Evolutionary conservation across 2,113 vertebrate species (phyloP).

Genomic region (Corythaeola cristata): DNA sequence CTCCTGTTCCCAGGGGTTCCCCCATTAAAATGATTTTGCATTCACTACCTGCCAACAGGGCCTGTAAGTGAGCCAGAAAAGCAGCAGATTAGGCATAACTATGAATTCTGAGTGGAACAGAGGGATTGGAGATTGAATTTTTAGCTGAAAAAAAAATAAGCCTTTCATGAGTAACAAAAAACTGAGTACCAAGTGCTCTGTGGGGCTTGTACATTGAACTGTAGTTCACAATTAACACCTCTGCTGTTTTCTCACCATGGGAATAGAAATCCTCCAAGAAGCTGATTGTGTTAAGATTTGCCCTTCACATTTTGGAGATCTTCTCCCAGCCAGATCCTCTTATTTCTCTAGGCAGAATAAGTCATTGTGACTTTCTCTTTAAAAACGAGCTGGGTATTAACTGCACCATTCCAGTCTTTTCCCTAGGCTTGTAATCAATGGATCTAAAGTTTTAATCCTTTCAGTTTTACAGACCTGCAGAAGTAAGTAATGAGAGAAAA

Average conservation of each 20-base stretch:
- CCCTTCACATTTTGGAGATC: conserved; percentile 9
- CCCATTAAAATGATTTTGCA: conserved; percentile 81
- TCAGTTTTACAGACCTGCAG: conserved; percentile 48
- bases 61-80: conserved; percentile 77
- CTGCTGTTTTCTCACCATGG: conserved; percentile 52
- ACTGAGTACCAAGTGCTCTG: conserved; percentile 58
- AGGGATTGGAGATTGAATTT: conserved; percentile 66
- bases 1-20: conserved; percentile 74
- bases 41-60: conserved; percentile 80
- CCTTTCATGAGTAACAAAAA: conserved; percentile 75
- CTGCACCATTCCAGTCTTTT: conserved; percentile 50
- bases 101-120: conserved; percentile 77
- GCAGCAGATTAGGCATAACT: conserved; percentile 79
- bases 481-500: conserved; percentile 56
- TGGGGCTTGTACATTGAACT: conserved; percentile 70
- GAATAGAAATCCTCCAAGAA: conserved; percentile 59
- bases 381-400: conserved; percentile 59
- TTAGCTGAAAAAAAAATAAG: not conserved
- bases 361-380: conserved; percentile 48
- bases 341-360: conserved; percentile 37
- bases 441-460: conserved; percentile 66
- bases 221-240: conserved; percentile 66
- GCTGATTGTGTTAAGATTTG: conserved; percentile 53
- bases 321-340: conserved; percentile 53
- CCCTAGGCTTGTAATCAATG: conserved; percentile 64